phyloP scores from a whole-genome alignment of 2,888 invertebrate species.

The Rhodophaea formosa region DNA sequence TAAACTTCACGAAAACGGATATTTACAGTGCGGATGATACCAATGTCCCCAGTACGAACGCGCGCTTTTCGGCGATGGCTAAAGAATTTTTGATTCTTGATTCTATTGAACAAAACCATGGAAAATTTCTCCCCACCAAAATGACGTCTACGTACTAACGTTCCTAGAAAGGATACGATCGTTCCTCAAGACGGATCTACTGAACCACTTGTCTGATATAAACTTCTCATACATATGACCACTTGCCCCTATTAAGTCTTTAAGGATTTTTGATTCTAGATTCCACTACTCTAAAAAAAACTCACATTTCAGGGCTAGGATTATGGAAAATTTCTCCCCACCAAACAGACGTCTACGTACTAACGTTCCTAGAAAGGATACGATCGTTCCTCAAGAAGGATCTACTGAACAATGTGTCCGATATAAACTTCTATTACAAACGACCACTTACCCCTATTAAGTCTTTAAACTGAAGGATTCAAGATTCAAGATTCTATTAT shows the following conservation, averaged over 20 bases:
- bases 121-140: conserved; percentile 82
- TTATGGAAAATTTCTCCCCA: conserved; percentile 84
- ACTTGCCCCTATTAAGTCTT: no score
- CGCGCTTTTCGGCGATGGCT: no score
- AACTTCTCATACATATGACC: conserved; percentile 84
- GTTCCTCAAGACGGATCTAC: conserved; percentile 66
- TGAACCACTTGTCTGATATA: conserved; percentile 81
- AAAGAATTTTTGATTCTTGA: no score
- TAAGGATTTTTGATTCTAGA: no score
- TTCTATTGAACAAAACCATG: no score
- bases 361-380: conserved; percentile 83
- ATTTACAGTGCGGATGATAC: no score
- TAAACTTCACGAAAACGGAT: no score
- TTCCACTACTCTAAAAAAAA: no score
- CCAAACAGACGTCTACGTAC: conserved; percentile 83
- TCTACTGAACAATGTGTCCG: conserved; percentile 78
- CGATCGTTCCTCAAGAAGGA: conserved; percentile 71
- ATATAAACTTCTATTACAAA: conserved; percentile 85
- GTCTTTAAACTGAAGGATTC: no score
- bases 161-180: conserved; percentile 82
- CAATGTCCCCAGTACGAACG: no score
- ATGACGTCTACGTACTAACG: conserved; percentile 82
- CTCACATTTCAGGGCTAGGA: conserved; percentile 76
- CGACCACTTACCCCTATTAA: no score
- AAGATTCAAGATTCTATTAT: no score